Evolutionary conservation across 2,888 invertebrate species (phyloP), one percentile per base, ranked within the genome.

Genomic region (Chymomyza caudatula): DNA sequence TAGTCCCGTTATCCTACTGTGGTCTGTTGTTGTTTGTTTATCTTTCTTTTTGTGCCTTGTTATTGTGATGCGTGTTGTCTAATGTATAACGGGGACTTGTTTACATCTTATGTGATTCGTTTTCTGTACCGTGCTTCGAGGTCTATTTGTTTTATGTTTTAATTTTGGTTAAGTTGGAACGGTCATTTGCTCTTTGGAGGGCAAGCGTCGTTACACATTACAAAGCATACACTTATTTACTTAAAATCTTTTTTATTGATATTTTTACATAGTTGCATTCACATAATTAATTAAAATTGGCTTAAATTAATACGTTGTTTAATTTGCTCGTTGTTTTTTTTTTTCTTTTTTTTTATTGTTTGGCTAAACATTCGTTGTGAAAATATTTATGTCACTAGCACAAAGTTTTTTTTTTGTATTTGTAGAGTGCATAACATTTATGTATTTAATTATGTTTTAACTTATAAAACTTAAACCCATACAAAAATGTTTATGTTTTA

Each of bases 381-480:
- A 25, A 23, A 44, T 52, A 57, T 43, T 37, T 59, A 51, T 59
- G 37, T 19, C 20, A 19, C 51, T 60, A 42, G 43, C 37, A 56
- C 17, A 49, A 47, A 49, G 25, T 47, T 25, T 49, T 25, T 47
- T 47, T 23, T 42, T 56, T 43, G 4, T 65, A 49, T 2, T 53
- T 49, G 72, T 80, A 66, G 69, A 68, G 65, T 74, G 75, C 65
- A 73, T 65, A 70, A 80, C 81, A 80, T 78, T 78, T 71, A 73
- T 78, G 78, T 72, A 80, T 85, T 73, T 71, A 74, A 77, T 76
- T 84, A 76, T 59, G 71, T 84, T 81, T 81, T 78, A 78, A 65
- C 85, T 80, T 74, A 85, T 52, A 78, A 81, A 82, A 81, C 76
- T 80, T 80, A 82, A 80, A 72, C 82, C 82, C 85, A 82, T 83